Conservation (phyloP, 64 coral and sea anemone genomes). For the Anthopleura sola region DNA sequence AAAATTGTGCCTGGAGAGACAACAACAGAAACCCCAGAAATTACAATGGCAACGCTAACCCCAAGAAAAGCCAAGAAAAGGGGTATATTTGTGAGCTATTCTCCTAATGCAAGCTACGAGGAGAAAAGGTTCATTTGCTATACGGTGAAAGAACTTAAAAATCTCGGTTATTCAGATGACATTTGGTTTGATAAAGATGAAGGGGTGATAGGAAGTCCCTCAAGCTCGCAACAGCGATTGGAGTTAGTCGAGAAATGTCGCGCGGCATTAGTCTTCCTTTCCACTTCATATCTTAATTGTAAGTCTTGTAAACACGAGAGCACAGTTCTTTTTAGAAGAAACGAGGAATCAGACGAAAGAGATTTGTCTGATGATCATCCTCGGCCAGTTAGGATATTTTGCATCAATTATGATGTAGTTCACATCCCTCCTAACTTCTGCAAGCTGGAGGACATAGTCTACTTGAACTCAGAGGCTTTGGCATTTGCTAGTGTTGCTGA, state of each 20-base stretch:
- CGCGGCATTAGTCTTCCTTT: slow-evolving; percentile 77
- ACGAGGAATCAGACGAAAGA: slow-evolving; percentile 19
- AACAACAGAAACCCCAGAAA: not conserved
- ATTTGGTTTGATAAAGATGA: slow-evolving; percentile 99
- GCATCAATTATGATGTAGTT: slow-evolving; percentile 47
- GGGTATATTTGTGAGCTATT: slow-evolving; percentile 90
- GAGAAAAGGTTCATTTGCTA: slow-evolving; percentile 84
- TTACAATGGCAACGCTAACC: not conserved
- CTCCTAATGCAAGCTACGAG: slow-evolving; percentile 60
- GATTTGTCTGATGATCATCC: slow-evolving; percentile 25
- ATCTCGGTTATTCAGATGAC: slow-evolving; percentile 88
- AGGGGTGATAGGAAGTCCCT: slow-evolving; percentile 32
- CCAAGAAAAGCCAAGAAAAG: slow-evolving; percentile 65
- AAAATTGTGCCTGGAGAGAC: not conserved
- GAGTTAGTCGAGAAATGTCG: slow-evolving; percentile 92
- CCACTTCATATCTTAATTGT: slow-evolving; percentile 62
- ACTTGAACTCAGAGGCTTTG: slow-evolving; percentile 33
- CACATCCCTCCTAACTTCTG: slow-evolving; percentile 54
- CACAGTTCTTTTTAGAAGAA: slow-evolving; percentile 55
- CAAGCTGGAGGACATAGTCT: slow-evolving; percentile 20
- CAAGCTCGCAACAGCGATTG: slow-evolving; percentile 69
- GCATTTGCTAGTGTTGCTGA: slow-evolving; percentile 65
- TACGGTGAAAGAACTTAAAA: slow-evolving; percentile 81
- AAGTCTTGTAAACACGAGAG: slow-evolving; percentile 52
- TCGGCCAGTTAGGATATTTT: slow-evolving; percentile 69